Conservation (phyloP, 2,113 vertebrate species). For the Hippocampus mohnikei region DNA sequence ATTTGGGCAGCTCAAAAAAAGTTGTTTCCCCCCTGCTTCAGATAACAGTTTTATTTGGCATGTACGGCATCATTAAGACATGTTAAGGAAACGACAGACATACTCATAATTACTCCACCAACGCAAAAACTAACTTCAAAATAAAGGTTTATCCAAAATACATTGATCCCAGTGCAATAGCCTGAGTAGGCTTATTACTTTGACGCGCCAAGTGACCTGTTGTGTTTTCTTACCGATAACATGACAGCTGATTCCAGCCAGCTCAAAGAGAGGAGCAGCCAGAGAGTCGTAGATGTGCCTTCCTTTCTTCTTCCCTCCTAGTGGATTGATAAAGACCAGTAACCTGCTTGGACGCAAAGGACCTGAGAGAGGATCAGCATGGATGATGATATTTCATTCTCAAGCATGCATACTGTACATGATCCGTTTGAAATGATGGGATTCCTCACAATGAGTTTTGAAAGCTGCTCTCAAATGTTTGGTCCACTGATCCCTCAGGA, state of each 20-base stretch:
- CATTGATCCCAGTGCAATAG: too few relatives aligned
- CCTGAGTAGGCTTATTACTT: too few relatives aligned
- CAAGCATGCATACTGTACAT: background rate
- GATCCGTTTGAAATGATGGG: background rate
- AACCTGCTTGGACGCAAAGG: conserved; percentile 28
- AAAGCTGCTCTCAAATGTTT: conserved; percentile 61
- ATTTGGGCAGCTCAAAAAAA: too few relatives aligned
- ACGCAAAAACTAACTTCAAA: too few relatives aligned
- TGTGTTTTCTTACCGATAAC: conserved; percentile 70
- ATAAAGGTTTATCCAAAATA: too few relatives aligned
- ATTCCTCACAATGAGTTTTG: conserved; percentile 67
- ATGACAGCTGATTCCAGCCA: conserved; percentile 77
- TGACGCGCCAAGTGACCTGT: too few relatives aligned
- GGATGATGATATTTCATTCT: background rate
- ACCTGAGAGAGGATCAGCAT: background rate
- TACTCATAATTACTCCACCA: too few relatives aligned
- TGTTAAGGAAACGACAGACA: too few relatives aligned
- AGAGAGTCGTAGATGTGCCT: conserved; percentile 71
- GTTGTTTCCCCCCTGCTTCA: too few relatives aligned
- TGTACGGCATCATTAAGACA: too few relatives aligned
- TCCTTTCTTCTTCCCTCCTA: conserved; percentile 74
- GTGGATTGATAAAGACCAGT: conserved; percentile 81
- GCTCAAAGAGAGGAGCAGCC: conserved; percentile 76
- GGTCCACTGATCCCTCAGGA: conserved; percentile 73
- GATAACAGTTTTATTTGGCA: too few relatives aligned